These are phyloP conservation scores for Isotomurus palustris DNA, from an alignment of 2,888 invertebrate species.

Conservation along the genomic window DNA sequence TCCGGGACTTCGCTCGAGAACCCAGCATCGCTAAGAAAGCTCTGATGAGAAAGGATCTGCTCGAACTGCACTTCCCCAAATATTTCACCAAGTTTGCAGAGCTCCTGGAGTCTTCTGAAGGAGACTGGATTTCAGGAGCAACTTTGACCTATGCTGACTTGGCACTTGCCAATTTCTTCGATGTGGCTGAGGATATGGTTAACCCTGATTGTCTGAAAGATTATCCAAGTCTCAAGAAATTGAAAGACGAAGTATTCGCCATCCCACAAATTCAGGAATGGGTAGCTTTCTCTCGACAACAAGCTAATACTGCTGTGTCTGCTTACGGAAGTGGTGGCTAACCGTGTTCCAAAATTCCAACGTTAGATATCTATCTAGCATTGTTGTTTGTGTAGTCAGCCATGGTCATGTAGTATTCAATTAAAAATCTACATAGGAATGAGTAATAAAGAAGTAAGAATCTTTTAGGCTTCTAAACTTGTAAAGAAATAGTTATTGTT, in stretches of 20 bases:
- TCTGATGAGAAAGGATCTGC: constrained; percentile 20
- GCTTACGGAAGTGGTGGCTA: constrained; percentile 13
- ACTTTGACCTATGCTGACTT: constrained; percentile 61
- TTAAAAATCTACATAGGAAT: too few species aligned
- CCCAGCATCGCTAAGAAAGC: constrained; percentile 23
- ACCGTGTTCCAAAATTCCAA: neutral
- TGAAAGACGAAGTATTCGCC: constrained; percentile 56
- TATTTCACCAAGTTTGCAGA: constrained; percentile 23
- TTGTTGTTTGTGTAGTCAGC: too few species aligned
- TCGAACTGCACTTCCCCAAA: constrained; percentile 20
- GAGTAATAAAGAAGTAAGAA: too few species aligned
- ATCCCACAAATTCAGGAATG: constrained; percentile 55
- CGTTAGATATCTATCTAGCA: too few species aligned
- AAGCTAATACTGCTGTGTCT: neutral
- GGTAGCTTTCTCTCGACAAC: neutral
- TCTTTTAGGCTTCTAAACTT: too few species aligned
- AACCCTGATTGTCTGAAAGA: constrained; percentile 54
- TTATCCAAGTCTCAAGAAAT: constrained; percentile 55
- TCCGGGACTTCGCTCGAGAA: constrained; percentile 19
- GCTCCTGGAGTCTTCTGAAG: constrained; percentile 13
- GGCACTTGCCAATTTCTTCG: constrained; percentile 57
- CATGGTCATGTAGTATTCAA: too few species aligned
- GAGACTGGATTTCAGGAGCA: constrained; percentile 54
- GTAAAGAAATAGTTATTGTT: too few species aligned
- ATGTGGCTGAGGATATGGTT: constrained; percentile 57